phyloP scores from a whole-genome alignment of 2,113 vertebrate genomes.

The Callocephalon fimbriatum region DNA sequence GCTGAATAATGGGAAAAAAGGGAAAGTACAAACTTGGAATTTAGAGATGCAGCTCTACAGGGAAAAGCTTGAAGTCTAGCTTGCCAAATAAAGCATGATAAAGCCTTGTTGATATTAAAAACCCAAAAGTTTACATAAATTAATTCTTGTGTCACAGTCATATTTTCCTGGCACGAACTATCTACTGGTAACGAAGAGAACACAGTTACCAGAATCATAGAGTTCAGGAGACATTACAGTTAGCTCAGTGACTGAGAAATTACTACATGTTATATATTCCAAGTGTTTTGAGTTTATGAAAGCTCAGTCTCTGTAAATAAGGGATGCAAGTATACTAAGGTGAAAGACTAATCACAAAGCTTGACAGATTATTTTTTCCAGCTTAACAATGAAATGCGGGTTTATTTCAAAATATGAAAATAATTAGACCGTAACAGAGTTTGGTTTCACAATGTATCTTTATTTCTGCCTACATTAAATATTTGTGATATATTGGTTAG shows the following conservation, averaged over 20 bases:
- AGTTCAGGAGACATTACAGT: slow-evolving; percentile 51
- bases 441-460: background rate
- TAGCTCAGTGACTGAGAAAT: slow-evolving; percentile 22
- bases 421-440: background rate
- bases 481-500: background rate
- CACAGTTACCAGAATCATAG: slow-evolving; percentile 61
- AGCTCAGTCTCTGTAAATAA: background rate
- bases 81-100: slow-evolving; percentile 79
- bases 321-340: background rate
- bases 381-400: background rate
- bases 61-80: slow-evolving; percentile 60
- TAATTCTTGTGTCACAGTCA: slow-evolving; percentile 74
- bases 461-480: background rate
- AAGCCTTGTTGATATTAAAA: slow-evolving; percentile 68
- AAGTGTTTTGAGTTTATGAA: background rate
- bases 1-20: slow-evolving; percentile 6
- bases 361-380: background rate
- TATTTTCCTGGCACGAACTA: slow-evolving; percentile 77
- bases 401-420: background rate
- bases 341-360: background rate
- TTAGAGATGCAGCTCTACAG: slow-evolving; percentile 23
- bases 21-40: slow-evolving; percentile 38
- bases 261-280: background rate
- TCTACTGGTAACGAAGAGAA: slow-evolving; percentile 60
- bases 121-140: slow-evolving; percentile 62